Evolutionary conservation across 2,113 vertebrate species (phyloP).

Genomic region (Xiphorhynchus elegans): DNA sequence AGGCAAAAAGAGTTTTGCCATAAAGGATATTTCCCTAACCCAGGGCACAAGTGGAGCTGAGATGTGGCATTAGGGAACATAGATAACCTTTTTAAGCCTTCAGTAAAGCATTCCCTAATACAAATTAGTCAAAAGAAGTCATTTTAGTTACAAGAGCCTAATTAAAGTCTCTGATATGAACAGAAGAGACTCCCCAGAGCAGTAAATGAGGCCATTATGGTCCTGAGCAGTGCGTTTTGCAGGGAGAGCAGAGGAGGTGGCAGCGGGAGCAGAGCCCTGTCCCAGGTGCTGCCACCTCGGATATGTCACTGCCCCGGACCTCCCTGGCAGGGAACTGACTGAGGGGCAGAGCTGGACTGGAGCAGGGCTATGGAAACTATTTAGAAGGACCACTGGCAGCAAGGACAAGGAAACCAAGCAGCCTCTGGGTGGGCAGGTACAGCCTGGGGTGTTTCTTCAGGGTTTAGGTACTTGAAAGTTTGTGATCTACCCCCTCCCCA

Average conservation of each 20-base stretch:
- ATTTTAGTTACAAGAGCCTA: conserved; percentile 38
- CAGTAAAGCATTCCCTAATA: not conserved
- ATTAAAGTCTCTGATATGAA: not conserved
- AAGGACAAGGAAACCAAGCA: not conserved
- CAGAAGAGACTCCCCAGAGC: not conserved
- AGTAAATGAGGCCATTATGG: not conserved
- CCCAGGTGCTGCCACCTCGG: not conserved
- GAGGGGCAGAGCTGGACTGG: not conserved
- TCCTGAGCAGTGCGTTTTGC: not conserved
- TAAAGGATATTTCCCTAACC: not conserved
- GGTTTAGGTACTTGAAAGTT: not conserved
- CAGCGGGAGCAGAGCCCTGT: not conserved
- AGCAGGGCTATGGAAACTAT: rapidly evolving
- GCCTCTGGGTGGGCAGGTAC: rapidly evolving
- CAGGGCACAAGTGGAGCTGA: not conserved
- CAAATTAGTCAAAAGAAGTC: not conserved
- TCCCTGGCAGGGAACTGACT: not conserved
- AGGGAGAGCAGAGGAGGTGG: not conserved
- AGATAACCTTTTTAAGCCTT: not conserved
- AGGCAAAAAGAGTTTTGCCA: not conserved
- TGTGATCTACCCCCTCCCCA: rapidly evolving
- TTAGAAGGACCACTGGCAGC: not conserved
- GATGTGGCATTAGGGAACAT: not conserved
- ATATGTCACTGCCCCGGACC: not conserved
- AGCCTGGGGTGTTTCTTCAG: not conserved